Percentiles rank a stretch among this genome's conserved stretches.
These are phyloP conservation scores for Cyclargus thomasi DNA, from an alignment of 1,140 invertebrate genomes.

Conservation along the genomic window DNA sequence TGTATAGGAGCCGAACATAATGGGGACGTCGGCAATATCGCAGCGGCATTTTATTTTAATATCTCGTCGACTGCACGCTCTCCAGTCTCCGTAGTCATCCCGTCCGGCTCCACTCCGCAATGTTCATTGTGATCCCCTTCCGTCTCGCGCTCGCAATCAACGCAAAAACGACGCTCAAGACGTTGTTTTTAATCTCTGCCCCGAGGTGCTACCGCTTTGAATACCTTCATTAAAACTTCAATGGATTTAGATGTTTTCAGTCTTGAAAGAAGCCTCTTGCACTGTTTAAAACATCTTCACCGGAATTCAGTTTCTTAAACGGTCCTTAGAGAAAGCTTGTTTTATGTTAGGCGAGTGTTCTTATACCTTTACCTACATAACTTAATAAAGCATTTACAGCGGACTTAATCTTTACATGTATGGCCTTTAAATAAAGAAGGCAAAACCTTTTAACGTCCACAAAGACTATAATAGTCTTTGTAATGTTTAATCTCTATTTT, in stretches of 20 bases:
- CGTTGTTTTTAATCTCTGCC: slow-evolving; percentile 37
- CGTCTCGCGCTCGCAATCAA: slow-evolving; percentile 53
- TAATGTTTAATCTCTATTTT: no score
- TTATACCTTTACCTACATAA: no score
- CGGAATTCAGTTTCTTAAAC: not conserved
- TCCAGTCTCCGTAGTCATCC: slow-evolving; percentile 40
- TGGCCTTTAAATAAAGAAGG: no score
- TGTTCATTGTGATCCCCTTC: slow-evolving; percentile 58
- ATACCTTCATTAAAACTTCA: slow-evolving; percentile 22
- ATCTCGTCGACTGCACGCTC: slow-evolving; percentile 53
- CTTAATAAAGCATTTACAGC: no score
- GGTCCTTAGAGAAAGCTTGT: not conserved
- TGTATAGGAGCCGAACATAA: slow-evolving; percentile 36
- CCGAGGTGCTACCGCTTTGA: slow-evolving; percentile 19
- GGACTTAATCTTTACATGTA: no score
- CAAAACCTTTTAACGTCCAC: no score
- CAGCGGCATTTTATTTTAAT: slow-evolving; percentile 57
- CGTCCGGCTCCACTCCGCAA: slow-evolving; percentile 42
- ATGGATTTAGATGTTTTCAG: slow-evolving; percentile 7
- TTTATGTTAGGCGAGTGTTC: not conserved
- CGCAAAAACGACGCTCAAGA: slow-evolving; percentile 41
- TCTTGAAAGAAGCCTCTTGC: not conserved
- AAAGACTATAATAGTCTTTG: no score
- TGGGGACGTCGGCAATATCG: slow-evolving; percentile 40
- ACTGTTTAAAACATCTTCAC: not conserved